Conservation (phyloP, 2,797 vertebrate genomes). For the Tiaroga cobitis region DNA sequence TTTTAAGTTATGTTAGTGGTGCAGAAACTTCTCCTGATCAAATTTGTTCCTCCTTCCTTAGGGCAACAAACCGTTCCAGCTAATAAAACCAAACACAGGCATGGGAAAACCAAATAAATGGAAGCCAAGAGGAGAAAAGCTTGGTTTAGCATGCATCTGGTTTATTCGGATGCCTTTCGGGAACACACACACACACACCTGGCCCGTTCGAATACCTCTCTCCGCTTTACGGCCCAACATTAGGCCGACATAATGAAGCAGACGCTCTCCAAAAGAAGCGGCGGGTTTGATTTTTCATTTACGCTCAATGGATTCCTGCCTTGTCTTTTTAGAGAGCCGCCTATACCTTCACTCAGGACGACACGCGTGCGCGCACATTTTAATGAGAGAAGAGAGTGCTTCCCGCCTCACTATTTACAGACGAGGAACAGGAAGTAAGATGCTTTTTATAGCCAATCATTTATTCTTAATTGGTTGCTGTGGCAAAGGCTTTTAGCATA, state of each 20-base stretch:
- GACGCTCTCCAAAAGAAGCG: conserved; percentile 49
- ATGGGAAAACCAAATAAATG: conserved; percentile 11
- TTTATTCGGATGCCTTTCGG: conserved; percentile 14
- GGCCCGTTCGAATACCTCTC: conserved; percentile 20
- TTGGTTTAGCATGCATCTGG: conserved; percentile 29
- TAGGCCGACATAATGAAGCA: conserved; percentile 53
- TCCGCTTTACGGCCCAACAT: conserved; percentile 40
- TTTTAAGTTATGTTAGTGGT: neutral
- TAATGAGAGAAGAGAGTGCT: conserved; percentile 51
- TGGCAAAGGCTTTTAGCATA: conserved; percentile 82
- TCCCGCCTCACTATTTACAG: conserved; percentile 56
- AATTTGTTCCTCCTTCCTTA: conserved; percentile 88
- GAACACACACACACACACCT: conserved; percentile 19
- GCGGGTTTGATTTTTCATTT: conserved; percentile 57
- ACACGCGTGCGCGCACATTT: conserved; percentile 29
- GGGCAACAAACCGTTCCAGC: conserved; percentile 87
- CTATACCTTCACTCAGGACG: conserved; percentile 46
- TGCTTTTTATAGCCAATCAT: conserved; percentile 77
- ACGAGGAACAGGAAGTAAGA: conserved; percentile 55
- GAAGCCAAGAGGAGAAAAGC: conserved; percentile 16
- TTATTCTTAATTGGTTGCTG: conserved; percentile 90
- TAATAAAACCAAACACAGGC: conserved; percentile 48
- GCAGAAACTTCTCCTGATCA: conserved; percentile 73
- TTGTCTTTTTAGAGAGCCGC: conserved; percentile 49
- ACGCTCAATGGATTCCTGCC: conserved; percentile 57